Conservation (phyloP, 2,888 invertebrate genomes). For the Lycia hirtaria region DNA sequence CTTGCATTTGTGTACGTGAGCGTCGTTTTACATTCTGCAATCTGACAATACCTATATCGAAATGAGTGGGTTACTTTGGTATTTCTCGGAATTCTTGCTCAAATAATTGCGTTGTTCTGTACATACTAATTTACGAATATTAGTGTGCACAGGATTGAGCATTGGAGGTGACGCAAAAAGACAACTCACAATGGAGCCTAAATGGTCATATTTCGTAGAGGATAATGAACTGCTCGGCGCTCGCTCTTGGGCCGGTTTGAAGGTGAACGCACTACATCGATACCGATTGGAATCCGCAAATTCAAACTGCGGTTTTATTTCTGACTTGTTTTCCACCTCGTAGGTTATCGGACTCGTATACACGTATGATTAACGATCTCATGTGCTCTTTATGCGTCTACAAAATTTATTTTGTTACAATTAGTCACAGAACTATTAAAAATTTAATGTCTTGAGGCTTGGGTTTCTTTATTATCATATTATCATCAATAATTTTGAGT, state of each 20-base stretch:
- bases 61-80: not conserved
- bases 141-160: slow-evolving; percentile 29
- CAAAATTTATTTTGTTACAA: slow-evolving; percentile 22
- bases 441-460: slow-evolving; percentile 1
- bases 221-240: slow-evolving; percentile 77
- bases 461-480: slow-evolving; percentile 10
- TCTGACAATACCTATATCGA: slow-evolving; percentile 7
- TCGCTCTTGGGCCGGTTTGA: slow-evolving; percentile 74
- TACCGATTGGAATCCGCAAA: slow-evolving; percentile 73
- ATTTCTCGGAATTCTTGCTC: not conserved
- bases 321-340: slow-evolving; percentile 70
- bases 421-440: slow-evolving; percentile 26
- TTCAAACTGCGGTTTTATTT: slow-evolving; percentile 68
- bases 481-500: slow-evolving; percentile 15
- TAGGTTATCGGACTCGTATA: slow-evolving; percentile 73
- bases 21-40: slow-evolving; percentile 24
- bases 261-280: slow-evolving; percentile 76
- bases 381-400: slow-evolving; percentile 50
- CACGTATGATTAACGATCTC: slow-evolving; percentile 63
- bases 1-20: slow-evolving; percentile 24
- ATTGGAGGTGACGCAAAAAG: slow-evolving; percentile 45
- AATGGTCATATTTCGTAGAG: slow-evolving; percentile 67
- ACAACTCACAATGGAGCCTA: slow-evolving; percentile 52
- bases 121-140: not conserved
- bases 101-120: not conserved